A percentile compares a stretch with the other conserved stretches of the same genome.
These are phyloP conservation scores for Coreoperca whiteheadi DNA, from an alignment of 2,113 vertebrate species.

Conservation along the genomic window DNA sequence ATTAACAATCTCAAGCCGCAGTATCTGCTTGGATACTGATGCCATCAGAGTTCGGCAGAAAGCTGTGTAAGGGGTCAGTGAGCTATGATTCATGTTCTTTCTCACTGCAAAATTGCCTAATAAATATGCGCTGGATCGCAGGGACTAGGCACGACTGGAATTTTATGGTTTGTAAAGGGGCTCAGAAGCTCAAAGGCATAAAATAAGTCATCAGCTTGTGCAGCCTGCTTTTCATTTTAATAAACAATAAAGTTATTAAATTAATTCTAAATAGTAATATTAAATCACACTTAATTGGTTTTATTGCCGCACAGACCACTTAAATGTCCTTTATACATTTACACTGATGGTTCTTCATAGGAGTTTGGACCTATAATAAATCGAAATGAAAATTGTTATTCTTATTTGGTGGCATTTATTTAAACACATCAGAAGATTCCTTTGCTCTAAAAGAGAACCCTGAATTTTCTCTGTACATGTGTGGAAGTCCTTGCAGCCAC, in stretches of 20 bases:
- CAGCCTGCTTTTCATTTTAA: conserved; percentile 26
- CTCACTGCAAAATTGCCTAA: conserved; percentile 65
- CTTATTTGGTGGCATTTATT: not conserved
- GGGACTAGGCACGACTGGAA: conserved; percentile 50
- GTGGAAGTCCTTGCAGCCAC: not conserved
- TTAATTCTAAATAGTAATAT: not conserved
- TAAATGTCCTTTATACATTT: not conserved
- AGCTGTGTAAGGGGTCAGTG: not conserved
- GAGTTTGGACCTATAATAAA: not conserved
- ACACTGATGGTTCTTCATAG: not conserved
- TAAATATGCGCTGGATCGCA: conserved; percentile 63
- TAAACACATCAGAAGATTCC: not conserved
- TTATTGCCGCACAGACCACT: conserved; percentile 2
- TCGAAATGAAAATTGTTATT: not conserved
- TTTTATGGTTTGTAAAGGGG: conserved; percentile 54
- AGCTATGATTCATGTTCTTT: conserved; percentile 60
- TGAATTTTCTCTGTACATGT: not conserved
- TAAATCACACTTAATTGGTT: conserved; percentile 27
- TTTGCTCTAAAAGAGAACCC: not conserved
- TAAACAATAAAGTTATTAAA: conserved; percentile 38
- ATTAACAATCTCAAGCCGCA: conserved; percentile 37
- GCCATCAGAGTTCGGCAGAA: conserved; percentile 11
- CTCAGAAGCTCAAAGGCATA: conserved; percentile 33
- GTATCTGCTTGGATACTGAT: conserved; percentile 45
- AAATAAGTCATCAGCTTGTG: conserved; percentile 47